Evolutionary conservation across 2,888 invertebrate species (phyloP), one percentile per base, ranked within the genome.

Genomic region (Campoplex nolae): DNA sequence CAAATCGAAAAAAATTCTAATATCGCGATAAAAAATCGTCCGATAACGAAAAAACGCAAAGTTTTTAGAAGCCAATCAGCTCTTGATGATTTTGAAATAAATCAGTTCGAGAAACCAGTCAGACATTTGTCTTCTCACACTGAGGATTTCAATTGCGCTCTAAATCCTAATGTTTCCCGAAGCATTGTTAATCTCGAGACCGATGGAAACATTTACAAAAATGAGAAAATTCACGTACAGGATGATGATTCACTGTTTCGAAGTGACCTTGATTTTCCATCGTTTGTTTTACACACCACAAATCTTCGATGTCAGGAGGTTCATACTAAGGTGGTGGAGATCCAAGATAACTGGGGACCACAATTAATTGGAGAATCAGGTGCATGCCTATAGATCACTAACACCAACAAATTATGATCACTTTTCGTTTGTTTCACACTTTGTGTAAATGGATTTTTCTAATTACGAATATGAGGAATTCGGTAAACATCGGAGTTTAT

Each of bases 341-440:
- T 83, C 56, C 74, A 83, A 35, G 88, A 83, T 73, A 86, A 70
- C 68, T 71, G 71, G 88, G 86, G 84, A 76, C 65, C 79, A 54
- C 84, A 80, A 87, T 78, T 85, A 13, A 85, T 89, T 65, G 89
- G 89, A 81, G 70, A 88, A 88, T 86, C 92, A 93, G 93, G 93
- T 93, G 93, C 93, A 93, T 92, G 92, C 90, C 84, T 87, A 79
- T 90, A 89, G 87, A 88, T 89, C 88, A 92, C 89, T 92, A 92
- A 91, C 89, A 68, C 16, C 18, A 45, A 18, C 9, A 9, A 70
- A 11, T 35, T 42, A 58, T 42, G 76, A 65, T 77, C 51, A 58
- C 42, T 77, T 16, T 75, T 75, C 28, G 45, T 54, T 35, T 0
- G 13, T 35, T 35, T 65, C 18, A 18, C 51, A 51, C 18, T 51